Base-by-base conservation (phyloP, 35 echinoderm and acorn worm genomes). In the Apostichopus parvimensis region DNA sequence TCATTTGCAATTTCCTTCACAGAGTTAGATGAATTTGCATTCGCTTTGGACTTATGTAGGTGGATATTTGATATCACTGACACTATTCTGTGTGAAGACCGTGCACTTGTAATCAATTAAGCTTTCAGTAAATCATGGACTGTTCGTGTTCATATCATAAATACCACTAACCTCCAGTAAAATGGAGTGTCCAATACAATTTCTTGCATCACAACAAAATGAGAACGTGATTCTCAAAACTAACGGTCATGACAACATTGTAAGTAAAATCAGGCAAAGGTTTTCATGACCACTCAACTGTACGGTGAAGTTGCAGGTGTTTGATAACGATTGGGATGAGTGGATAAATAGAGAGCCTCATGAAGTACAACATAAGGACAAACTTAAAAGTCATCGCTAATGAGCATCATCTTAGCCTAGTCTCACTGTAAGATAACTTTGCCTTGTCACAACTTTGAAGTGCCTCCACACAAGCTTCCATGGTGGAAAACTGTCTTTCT, bases 271-370 rank as follows among this genome's bases (percentile, higher is more conserved):
- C 45, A 8, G 79, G 56, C 17, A 54, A 82, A 54, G 12, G 56
- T 5, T 56, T 54, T 8, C 7, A n/a, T 56, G 11, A 53, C 79
- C 79, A 17, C 5, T 54, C 54, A 82, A 82, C 56, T 54, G 79
- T 53, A 54, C 14, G 9, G 56, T 82, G 6, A 82, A 54, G 26
- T 56, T 82, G 79, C 52, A 54, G 8, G 79, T 82, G 52, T 82
- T 55, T 82, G 79, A 82, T 10, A 82, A 82, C 11, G 45, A 82
- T 8, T 82, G 79, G 79, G 45, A 82, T 8, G 53, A 82, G 12
- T 82, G 79, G 79, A 82, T 82, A 14, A 82, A 82, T 6, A 82
- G 56, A 82, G 79, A 82, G 53, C 79, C 79, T 15, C 14, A 15
- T 54, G 79, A 82, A 82, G 14, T 82, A 18, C 4, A 54, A 6